Base-by-base conservation (phyloP, 2,113 vertebrate genomes). In the Narcine bancroftii region DNA sequence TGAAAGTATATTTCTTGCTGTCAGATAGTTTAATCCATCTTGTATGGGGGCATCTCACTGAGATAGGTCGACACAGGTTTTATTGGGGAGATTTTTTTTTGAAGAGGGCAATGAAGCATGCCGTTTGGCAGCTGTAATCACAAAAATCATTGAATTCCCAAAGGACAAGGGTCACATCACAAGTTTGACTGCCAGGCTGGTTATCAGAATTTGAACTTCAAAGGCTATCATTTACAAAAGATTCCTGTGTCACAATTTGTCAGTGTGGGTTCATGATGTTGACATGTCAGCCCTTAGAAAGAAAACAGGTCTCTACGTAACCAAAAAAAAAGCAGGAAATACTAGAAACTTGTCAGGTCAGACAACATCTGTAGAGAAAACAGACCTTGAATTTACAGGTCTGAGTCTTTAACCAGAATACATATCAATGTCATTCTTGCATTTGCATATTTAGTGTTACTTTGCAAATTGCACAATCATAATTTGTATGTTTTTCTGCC, bases 141-240 rank as follows among this genome's bases (percentile, higher is more conserved):
- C 45, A 50, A 53, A 50, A 53, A n/a, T 63, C 53, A n/a, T 33
- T 87, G 81, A 87, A 60, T 63, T 87, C 81, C n/a, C 53, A 83
- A 36, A 69, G 89, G 42, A 42, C 47, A 65, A 65, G 66, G 19
- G 26, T 91, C 39, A 71, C 21, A 33, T 91, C 65, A 47, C 89
- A 69, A 91, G 89, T 91, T 47, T 91, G 39, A 69, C 29, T 17
- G 11, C 53, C 83, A 63, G 53, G 33, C 29, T 7, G 24, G 26
- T 91, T 45, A 91, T 69, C 42, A 42, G 63, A 26, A 47, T 91
- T 69, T 91, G 63, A 42, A 42, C n/a, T 21, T 89, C 85, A 89
- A 65, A 89, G 15, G 1, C 36, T 66, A 42, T 69, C 39, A 45
- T 69, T 45, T 45, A 91, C 65, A 66, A 91, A 91, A 45, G 24